Evolutionary conservation across 2,888 invertebrate genomes (phyloP), one percentile per base, ranked within the genome.

Genomic region (Lysandra coridon): DNA sequence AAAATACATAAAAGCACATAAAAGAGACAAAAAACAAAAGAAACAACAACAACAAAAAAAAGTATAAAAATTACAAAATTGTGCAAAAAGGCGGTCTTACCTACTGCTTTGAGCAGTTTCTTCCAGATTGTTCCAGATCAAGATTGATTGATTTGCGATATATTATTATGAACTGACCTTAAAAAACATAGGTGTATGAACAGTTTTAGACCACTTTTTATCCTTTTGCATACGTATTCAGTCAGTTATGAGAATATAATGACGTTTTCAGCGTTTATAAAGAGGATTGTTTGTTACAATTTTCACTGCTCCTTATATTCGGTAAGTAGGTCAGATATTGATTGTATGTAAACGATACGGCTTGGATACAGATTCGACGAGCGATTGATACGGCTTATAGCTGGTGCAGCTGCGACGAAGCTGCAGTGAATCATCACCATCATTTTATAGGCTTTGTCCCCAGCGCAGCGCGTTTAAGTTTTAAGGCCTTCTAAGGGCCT

Each of bases 271-370:
- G 14, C 62, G 62, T 62, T 23, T 62, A 62, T n/a, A 62, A 62
- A 62, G 23, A 7, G 1, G n/a, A 62, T 62, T 62, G 14, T 69
- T 64, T 64, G 17, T 69, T 33, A 4, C 69, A 37, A 23, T 37
- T 76, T 76, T 57, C 76, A 23, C 33, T 53, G 30, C 17, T 33
- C 76, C 53, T 33, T 76, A 57, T 37, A 53, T 37, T 49, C 53
- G 4, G 76, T 76, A 76, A 76, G 49, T 76, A 76, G 76, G 76
- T 76, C 76, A 76, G 53, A 37, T 76, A 76, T 76, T 76, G 76
- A 76, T 76, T 76, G 33, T 57, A 49, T 76, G 53, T 76, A 57
- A 57, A 33, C 76, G 76, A 33, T 17, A 14, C 17, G 75, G 75
- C 75, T 53, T 33, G 6, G 57, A 14, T 57, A 57, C 57, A 57